Evolutionary conservation across 2,113 vertebrate species (phyloP), one percentile per base, ranked within the genome.

Genomic region (Antechinus flavipes): DNA sequence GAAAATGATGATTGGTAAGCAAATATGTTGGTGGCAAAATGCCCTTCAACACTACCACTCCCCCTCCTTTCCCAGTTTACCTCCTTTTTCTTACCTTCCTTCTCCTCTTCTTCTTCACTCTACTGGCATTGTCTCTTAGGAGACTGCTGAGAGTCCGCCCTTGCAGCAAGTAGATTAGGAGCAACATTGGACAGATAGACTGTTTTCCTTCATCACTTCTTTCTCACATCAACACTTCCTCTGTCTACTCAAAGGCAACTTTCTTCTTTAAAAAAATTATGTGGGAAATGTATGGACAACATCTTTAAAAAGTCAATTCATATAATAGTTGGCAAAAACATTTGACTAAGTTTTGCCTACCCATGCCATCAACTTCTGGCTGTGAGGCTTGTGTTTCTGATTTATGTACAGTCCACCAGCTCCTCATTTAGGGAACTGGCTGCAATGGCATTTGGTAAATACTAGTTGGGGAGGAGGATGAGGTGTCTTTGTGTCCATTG

Each of bases 251-350:
- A 97, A 94, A 96, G 90, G 42, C 93, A 95, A 91, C 89, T 55
- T 22, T n/a, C 61, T 76, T 42, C 19, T 42, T 49, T 49, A 49
- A 93, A 68, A 96, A 90, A 96, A 93, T 58, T 42, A 27, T 90
- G 94, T 96, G 61, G 54, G 92, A 95, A 96, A 95, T 93, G 90
- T 55, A 94, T 27, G 84, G n/a, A 49, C 35, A 91, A 61, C 0
- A 0, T 91, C 54, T 95, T 95, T 95, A 89, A 93, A 90, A 89
- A 89, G 47, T 95, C 92, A 93, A 10, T 96, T 97, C 96, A 93
- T 95, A 76, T 96, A 97, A 95, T 6, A 96, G 53, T 14, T 95
- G 94, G 91, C 68, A 95, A 93, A 92, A 95, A 93, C 95, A 23
- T 22, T 61, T 91, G 91, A n/a, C 53, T 54, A 95, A 46, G 27